Evolutionary conservation across 2,797 vertebrate species (phyloP), one percentile per base, ranked within the genome.

Genomic region (Arnoldichthys spilopterus): DNA sequence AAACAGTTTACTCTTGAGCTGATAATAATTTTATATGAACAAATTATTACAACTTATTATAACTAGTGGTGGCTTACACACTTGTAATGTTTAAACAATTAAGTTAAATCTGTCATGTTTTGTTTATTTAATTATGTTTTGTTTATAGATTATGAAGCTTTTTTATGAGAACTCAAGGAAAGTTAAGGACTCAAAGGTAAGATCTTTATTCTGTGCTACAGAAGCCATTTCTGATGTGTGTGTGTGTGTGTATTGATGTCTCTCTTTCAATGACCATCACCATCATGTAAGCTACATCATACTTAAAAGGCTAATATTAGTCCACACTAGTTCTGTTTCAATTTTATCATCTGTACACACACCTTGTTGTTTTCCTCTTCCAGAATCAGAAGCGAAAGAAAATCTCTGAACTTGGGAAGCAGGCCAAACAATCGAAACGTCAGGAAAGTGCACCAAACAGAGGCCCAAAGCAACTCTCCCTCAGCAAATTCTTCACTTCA

Each of bases 121-220:
- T 30, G 6, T 71, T 49, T 9, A 26, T 37, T n/a, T 1, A 30
- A 18, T 9, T 4, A 51, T 4, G 64, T 9, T 76, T 47, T 12
- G 20, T 6, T 79, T 85, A 22, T 86, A 94, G 93, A 92, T 93
- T 53, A 32, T 92, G 80, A 93, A 91, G 85, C 89, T 92, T 58
- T 90, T 86, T 43, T 88, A 85, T n/a, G 88, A 92, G 76, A 87
- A 88, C 66, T 76, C 70, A 71, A 79, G 72, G 34, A 63, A 45
- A 63, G 71, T 75, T 61, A 76, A 87, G 61, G 83, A 75, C 20
- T 73, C 75, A 0, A 79, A 86, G 72, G 92, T 90, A 62, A 84
- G 78, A 64, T 53, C 15, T 54, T 16, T 37, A 34, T 61, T 47
- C 15, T 20, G 30, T 3, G 12, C 20, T 72, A 0, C 9, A 66